Conservation (phyloP, 2,888 invertebrate species). For the Leptinotarsa haldemani region DNA sequence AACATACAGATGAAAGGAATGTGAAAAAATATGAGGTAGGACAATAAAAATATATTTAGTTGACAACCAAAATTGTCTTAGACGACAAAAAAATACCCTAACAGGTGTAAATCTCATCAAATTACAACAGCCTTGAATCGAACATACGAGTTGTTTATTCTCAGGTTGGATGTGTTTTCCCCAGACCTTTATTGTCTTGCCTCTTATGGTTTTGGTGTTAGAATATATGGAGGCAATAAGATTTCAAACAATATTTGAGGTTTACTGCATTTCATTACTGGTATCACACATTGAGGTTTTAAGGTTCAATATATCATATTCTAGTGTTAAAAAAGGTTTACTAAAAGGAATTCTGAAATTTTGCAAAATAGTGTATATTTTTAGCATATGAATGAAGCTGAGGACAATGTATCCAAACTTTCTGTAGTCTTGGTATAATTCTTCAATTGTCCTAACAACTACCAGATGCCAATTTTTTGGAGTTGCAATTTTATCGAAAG, state of each 20-base stretch:
- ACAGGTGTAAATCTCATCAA: neutral
- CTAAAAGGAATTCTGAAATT: neutral
- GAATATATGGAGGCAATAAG: conserved; percentile 5
- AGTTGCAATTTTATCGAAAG: conserved; percentile 3
- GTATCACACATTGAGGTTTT: conserved; percentile 16
- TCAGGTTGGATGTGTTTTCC: neutral
- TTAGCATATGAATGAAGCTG: conserved; percentile 4
- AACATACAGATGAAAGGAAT: conserved; percentile 19
- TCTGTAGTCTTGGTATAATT: conserved; percentile 1
- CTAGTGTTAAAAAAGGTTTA: neutral
- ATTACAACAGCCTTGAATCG: neutral
- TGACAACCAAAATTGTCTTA: neutral
- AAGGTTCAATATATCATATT: conserved; percentile 17
- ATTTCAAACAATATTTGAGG: neutral
- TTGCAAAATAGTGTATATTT: conserved; percentile 3
- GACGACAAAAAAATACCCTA: no score
- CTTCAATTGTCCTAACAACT: neutral
- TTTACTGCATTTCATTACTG: neutral
- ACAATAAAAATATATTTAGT: conserved; percentile 24
- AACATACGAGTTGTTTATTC: neutral
- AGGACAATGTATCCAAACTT: conserved; percentile 8
- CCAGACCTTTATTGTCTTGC: conserved; percentile 19
- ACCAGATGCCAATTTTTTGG: conserved; percentile 3
- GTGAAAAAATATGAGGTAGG: conserved; percentile 14
- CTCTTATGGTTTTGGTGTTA: conserved; percentile 14